These are phyloP conservation scores for Muscicapa comitata DNA, from an alignment of 2,797 vertebrate genomes.

Conservation along the genomic window DNA sequence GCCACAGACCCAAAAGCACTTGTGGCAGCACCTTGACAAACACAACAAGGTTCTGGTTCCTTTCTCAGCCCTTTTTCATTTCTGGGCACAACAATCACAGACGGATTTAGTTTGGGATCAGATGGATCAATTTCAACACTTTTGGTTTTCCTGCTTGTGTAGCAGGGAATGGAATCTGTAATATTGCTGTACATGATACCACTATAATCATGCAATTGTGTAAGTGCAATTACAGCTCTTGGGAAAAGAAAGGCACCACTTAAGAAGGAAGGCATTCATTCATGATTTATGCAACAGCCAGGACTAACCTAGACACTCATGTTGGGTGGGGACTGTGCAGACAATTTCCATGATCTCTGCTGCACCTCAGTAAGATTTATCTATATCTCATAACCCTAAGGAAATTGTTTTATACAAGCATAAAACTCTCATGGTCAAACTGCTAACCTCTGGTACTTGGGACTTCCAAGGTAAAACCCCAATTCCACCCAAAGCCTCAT, in stretches of 20 bases:
- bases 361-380: neutral
- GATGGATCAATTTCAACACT: neutral
- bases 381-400: neutral
- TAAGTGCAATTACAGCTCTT: neutral
- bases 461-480: neutral
- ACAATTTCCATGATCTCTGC: neutral
- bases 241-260: neutral
- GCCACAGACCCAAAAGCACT: neutral
- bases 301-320: neutral
- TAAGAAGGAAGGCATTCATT: neutral
- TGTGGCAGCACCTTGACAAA: neutral
- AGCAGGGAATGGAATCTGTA: neutral
- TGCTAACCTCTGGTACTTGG: neutral
- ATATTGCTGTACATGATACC: neutral
- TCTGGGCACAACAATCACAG: neutral
- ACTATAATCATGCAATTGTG: neutral
- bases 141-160: neutral
- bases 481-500: neutral
- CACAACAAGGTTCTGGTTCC: neutral
- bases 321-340: neutral
- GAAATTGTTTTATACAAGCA: neutral
- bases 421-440: neutral
- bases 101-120: neutral
- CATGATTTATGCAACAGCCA: neutral
- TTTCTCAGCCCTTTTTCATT: neutral